These are phyloP conservation scores for Chiroxiphia lanceolata DNA, from an alignment of 2,797 vertebrate species.

Conservation along the genomic window DNA sequence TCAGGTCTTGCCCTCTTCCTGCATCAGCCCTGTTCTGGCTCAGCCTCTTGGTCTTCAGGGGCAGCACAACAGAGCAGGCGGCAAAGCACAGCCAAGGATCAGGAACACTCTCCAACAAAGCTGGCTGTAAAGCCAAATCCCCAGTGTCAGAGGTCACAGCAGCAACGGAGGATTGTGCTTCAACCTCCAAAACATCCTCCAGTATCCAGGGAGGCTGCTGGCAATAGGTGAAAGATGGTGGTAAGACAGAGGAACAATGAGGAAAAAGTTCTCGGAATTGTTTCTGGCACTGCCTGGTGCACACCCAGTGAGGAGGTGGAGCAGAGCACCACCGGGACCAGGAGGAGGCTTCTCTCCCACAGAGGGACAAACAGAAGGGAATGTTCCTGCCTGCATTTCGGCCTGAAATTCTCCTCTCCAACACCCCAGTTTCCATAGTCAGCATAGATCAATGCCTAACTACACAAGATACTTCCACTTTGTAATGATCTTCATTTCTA, in stretches of 20 bases:
- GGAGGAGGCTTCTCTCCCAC: neutral
- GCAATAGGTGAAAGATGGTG: neutral
- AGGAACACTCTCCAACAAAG: neutral
- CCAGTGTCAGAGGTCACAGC: neutral
- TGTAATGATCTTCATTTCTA: neutral
- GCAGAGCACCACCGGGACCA: neutral
- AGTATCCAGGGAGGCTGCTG: neutral
- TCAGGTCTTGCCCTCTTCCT: neutral
- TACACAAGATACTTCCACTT: neutral
- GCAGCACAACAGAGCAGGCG: neutral
- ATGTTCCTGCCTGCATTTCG: neutral
- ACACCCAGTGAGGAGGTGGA: neutral
- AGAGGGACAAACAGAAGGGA: neutral
- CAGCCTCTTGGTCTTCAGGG: neutral
- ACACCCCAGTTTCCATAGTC: neutral
- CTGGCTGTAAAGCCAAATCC: conserved; percentile 17
- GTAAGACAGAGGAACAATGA: neutral
- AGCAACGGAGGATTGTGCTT: neutral
- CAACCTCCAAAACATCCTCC: neutral
- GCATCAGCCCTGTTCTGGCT: neutral
- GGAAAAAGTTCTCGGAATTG: neutral
- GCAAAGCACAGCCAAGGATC: neutral
- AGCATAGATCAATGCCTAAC: neutral
- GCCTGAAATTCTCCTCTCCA: neutral
- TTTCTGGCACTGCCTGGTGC: neutral